Evolutionary conservation across 2,888 invertebrate species (phyloP).

Genomic region (Pandemis heparana): DNA sequence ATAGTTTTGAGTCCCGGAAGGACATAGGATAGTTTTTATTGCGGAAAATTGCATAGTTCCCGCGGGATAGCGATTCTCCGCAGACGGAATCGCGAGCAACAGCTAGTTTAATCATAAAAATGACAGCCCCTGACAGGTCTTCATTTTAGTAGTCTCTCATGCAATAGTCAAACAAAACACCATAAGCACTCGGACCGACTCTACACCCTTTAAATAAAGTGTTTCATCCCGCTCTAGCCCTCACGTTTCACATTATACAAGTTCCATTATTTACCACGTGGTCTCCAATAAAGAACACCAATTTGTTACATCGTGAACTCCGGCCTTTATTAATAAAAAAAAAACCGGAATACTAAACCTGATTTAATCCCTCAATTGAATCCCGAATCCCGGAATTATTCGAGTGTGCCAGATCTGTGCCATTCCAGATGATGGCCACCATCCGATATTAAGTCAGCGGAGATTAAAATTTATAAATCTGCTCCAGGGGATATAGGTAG

Average conservation of each 20-base stretch:
- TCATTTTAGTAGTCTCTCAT: no score
- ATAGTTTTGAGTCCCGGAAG: no score
- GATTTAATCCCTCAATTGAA: slow-evolving; percentile 23
- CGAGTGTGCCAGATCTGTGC: slow-evolving; percentile 18
- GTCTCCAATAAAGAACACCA: neutral
- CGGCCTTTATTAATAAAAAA: slow-evolving; percentile 7
- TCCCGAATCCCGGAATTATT: slow-evolving; percentile 14
- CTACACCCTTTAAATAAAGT: no score
- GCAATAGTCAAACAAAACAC: no score
- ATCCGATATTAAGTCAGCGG: slow-evolving; percentile 29
- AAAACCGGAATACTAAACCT: slow-evolving; percentile 9
- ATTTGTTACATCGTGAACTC: neutral
- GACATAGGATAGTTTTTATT: no score
- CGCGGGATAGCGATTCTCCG: no score
- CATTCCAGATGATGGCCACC: slow-evolving; percentile 19
- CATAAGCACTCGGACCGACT: no score
- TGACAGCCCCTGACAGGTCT: no score
- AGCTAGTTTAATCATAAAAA: no score
- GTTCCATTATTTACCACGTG: neutral
- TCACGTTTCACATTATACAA: neutral
- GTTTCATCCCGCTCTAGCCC: neutral
- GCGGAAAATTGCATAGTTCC: no score
- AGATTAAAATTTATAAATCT: slow-evolving; percentile 37
- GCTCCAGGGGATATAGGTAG: slow-evolving; percentile 10
- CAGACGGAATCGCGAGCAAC: no score